Evolutionary conservation across 1,140 invertebrate genomes (phyloP).

Genomic region (Coptotermes formosanus): DNA sequence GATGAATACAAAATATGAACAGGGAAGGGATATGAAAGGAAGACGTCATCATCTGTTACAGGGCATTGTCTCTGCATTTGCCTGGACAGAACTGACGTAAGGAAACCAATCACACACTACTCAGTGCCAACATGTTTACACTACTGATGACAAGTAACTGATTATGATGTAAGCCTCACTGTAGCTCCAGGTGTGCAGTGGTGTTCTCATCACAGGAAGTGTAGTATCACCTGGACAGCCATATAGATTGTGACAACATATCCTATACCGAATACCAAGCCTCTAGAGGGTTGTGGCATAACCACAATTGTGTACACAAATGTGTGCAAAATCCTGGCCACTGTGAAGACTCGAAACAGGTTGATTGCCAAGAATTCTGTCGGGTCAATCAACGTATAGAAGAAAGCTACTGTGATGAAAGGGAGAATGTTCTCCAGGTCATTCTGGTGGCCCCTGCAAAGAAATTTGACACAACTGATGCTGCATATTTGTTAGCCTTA

Average conservation of each 20-base stretch:
- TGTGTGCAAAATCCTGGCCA: constrained; percentile 59
- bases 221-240: constrained; percentile 43
- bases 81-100: too few species aligned
- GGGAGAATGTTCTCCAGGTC: constrained; percentile 68
- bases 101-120: too few species aligned
- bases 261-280: constrained; percentile 53
- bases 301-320: constrained; percentile 56
- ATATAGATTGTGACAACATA: constrained; percentile 53
- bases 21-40: too few species aligned
- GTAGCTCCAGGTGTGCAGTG: too few species aligned
- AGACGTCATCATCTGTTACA: too few species aligned
- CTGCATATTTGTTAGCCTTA: not conserved
- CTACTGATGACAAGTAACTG: too few species aligned
- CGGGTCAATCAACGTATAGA: constrained; percentile 62
- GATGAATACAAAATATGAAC: too few species aligned
- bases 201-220: not conserved
- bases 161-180: too few species aligned
- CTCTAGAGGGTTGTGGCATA: constrained; percentile 59
- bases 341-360: constrained; percentile 59
- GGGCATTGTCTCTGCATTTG: too few species aligned
- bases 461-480: not conserved
- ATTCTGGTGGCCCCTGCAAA: constrained; percentile 63
- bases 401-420: constrained; percentile 58
- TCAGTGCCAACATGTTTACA: too few species aligned
- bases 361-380: constrained; percentile 50